Conservation (phyloP, 2,888 invertebrate species). For the Ophion costatus region DNA sequence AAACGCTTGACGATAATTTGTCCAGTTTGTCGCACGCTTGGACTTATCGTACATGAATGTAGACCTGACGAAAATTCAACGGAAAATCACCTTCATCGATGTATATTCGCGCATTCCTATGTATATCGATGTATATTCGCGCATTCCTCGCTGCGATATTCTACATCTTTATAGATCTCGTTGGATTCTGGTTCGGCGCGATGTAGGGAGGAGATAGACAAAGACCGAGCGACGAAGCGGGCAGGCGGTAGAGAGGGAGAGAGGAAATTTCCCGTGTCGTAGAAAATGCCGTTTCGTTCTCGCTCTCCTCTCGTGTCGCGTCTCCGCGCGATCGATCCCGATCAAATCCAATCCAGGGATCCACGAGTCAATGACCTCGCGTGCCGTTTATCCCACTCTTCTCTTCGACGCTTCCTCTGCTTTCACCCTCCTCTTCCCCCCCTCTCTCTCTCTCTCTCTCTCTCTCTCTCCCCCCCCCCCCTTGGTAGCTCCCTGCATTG, state of each 20-base stretch:
- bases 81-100: no score
- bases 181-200: no score
- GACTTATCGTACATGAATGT: no score
- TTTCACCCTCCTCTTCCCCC: conserved; percentile 58
- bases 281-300: conserved; percentile 16
- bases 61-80: no score
- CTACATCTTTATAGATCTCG: no score
- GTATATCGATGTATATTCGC: no score
- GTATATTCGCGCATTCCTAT: no score
- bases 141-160: no score
- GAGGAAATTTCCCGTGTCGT: not conserved
- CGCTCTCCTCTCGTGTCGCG: conserved; percentile 60
- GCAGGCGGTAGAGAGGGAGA: not conserved
- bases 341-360: conserved; percentile 78
- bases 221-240: no score
- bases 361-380: conserved; percentile 82
- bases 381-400: conserved; percentile 80
- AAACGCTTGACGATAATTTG: no score
- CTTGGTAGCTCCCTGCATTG: conserved; percentile 26
- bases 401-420: conserved; percentile 41
- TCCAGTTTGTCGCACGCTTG: no score
- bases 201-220: not conserved
- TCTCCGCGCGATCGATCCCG: conserved; percentile 75
- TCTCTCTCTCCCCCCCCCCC: conserved; percentile 48
- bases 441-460: conserved; percentile 46